These are phyloP conservation scores for Lamellibrachia satsuma DNA, from an alignment of 2,888 invertebrate genomes.

Conservation along the genomic window DNA sequence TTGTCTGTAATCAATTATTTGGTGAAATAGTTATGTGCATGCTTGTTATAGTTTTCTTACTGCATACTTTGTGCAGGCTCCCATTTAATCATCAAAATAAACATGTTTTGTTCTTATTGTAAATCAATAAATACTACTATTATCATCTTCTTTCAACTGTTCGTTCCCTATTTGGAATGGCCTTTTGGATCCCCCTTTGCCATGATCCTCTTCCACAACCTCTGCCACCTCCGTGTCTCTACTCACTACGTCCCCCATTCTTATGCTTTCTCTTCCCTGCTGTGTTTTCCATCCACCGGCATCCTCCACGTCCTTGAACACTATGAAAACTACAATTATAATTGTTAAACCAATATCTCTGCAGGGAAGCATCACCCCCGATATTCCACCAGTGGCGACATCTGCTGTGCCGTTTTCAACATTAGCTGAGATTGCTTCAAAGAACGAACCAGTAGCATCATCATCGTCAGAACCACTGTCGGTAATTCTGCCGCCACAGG, in stretches of 20 bases:
- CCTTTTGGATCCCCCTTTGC: no score
- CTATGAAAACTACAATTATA: background rate
- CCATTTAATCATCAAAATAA: background rate
- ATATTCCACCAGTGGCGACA: background rate
- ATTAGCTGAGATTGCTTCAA: background rate
- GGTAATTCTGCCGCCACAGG: background rate
- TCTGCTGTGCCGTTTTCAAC: conserved; percentile 1
- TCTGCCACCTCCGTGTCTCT: no score
- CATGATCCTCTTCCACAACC: no score
- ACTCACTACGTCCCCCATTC: no score
- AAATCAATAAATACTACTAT: background rate
- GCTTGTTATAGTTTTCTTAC: background rate
- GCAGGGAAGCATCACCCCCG: conserved; percentile 9
- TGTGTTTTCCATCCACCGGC: background rate
- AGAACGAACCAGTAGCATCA: background rate
- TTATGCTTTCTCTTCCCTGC: no score
- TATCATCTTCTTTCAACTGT: no score
- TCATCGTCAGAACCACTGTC: background rate
- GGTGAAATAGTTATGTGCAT: background rate
- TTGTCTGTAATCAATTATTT: no score
- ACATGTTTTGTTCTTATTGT: background rate
- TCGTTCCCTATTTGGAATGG: no score
- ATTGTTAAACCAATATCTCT: background rate
- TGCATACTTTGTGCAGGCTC: no score
- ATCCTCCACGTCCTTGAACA: background rate